Base-by-base conservation (phyloP, 1,140 invertebrate genomes). In the Nilaparvata lugens region DNA sequence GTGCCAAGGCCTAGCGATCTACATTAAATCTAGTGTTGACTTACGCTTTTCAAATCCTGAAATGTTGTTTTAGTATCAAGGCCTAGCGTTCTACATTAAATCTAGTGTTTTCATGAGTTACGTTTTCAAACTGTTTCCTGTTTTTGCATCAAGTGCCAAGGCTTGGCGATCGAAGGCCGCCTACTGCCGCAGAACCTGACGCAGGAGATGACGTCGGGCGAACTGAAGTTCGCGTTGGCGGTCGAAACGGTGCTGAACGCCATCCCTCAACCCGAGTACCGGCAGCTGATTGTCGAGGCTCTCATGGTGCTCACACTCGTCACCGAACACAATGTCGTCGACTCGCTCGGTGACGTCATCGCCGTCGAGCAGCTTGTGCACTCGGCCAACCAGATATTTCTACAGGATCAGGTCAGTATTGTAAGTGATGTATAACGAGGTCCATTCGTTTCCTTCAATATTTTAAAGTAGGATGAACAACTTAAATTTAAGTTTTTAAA, bases 341-440 rank as follows among this genome's bases (percentile, higher is more conserved):
- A 81, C 42, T 79, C 81, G 66, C 70, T 93, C n/a, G 87, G 89
- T 52, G 87, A 84, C 31, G 79, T 88, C n/a, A 90, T 99, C 40
- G 85, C 88, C 56, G 88, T 98, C 0, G 95, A 98, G 74, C 84
- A 90, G 69, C 74, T 99, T 52, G 93, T 99, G 3, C 89, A 95
- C 60, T 88, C 87, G 68, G 97, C 95, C 3, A 98, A 98, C 78
- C 81, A 88, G 64, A 84, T 98, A 68, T 99, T 98, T 75, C 78
- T 99, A 16, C 85, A 94, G 70, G 95, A 99, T 80, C 97, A 99
- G 82, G 94, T 92, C n/a, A n/a, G n/a, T n/a, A n/a, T n/a, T n/a
- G n/a, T n/a, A n/a, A n/a, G n/a, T n/a, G n/a, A n/a, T n/a, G n/a
- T n/a, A n/a, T n/a, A n/a, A n/a, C n/a, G n/a, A n/a, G n/a, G n/a